A percentile compares a stretch with the other conserved stretches of the same genome.
Conservation (phyloP, 2,888 invertebrate species). For the Eretmocerus hayati region DNA sequence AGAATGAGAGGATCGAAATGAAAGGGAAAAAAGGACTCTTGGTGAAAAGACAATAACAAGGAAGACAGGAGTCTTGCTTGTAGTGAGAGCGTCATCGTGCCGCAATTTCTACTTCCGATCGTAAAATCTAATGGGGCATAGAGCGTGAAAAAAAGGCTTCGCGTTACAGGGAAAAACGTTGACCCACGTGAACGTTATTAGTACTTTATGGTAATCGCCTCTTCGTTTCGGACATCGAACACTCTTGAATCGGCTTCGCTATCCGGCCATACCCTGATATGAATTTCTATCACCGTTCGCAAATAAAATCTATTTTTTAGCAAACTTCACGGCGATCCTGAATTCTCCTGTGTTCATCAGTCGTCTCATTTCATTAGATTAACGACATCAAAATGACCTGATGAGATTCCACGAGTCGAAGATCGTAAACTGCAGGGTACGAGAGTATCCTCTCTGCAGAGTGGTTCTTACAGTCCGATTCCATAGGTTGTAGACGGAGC, state of each 20-base stretch:
- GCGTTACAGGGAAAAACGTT: conserved; percentile 35
- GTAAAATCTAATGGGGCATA: conserved; percentile 46
- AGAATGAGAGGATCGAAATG: no score
- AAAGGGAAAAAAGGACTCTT: no score
- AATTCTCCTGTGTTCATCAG: not conserved
- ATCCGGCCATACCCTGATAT: not conserved
- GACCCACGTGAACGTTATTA: conserved; percentile 39
- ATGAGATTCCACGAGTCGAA: no score
- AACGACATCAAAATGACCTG: no score
- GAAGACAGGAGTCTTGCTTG: conserved; percentile 10
- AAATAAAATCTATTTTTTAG: conserved; percentile 25
- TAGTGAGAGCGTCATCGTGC: conserved; percentile 7
- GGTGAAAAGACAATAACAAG: conserved; percentile 17
- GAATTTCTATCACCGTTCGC: not conserved
- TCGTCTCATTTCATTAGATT: conserved; percentile 5
- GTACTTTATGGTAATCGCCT: conserved; percentile 46
- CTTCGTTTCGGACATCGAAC: conserved; percentile 20
- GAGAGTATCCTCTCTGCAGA: no score
- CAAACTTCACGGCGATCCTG: conserved; percentile 7
- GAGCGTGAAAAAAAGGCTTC: conserved; percentile 41
- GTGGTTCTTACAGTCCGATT: no score
- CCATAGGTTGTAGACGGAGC: no score
- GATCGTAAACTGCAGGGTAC: no score
- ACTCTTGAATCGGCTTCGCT: not conserved
- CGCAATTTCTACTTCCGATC: conserved; percentile 41